Conservation (phyloP, 2,113 vertebrate species). For the Heterochromis multidens region DNA sequence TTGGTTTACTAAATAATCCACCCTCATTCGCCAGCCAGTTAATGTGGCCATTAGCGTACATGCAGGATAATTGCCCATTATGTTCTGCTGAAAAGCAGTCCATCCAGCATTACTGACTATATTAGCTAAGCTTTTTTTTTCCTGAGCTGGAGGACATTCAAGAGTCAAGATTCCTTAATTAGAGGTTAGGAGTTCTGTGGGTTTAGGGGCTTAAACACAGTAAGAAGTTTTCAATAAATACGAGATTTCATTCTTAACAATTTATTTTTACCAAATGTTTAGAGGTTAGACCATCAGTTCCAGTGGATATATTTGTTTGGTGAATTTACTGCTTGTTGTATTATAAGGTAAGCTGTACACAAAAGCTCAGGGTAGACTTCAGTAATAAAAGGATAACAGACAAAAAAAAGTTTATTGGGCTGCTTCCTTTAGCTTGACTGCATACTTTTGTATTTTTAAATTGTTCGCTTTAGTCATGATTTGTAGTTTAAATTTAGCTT, state of each 20-base stretch:
- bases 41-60: constrained; percentile 64
- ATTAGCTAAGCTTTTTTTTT: constrained; percentile 22
- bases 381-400: background rate
- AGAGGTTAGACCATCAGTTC: background rate
- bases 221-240: constrained; percentile 10
- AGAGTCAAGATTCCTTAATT: constrained; percentile 37
- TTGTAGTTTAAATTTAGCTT: background rate
- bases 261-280: constrained; percentile 26
- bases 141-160: background rate
- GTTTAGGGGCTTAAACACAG: constrained; percentile 16
- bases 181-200: background rate
- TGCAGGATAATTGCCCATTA: constrained; percentile 68
- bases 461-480: background rate
- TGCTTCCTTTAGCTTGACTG: background rate
- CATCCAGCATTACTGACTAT: constrained; percentile 41
- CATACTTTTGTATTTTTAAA: background rate
- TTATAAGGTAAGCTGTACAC: background rate
- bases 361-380: background rate
- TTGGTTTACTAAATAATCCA: constrained; percentile 47
- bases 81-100: constrained; percentile 50
- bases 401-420: background rate
- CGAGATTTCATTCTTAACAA: constrained; percentile 20
- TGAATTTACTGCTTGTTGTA: background rate
- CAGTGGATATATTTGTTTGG: background rate
- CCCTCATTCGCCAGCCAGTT: constrained; percentile 39